Base-by-base conservation (phyloP, 2,888 invertebrate genomes). In the Abrostola triplasia region DNA sequence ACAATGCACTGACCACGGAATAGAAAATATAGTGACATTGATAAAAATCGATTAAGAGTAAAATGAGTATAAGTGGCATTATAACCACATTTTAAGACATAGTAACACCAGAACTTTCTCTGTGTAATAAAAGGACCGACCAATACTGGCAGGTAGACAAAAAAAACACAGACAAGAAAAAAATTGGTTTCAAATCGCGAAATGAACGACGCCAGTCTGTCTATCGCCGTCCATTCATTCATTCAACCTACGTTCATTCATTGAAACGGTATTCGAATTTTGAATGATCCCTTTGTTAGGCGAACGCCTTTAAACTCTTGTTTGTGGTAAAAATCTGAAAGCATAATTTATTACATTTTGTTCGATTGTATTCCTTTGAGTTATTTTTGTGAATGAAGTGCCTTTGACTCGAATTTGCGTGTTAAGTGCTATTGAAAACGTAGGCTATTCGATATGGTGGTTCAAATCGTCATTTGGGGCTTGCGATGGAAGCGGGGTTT, bases 171-270 rank as follows among this genome's bases (percentile, higher is more conserved):
- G 55, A 72, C 58, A 68, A 59, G 59, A 68, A 76, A 78, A 79
- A 80, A 79, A 79, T 70, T 60, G 66, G 69, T 69, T 70, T 73
- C 73, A 81, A 88, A 89, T 83, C 65, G 78, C 82, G 69, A 81
- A 81, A 83, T 86, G 82, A 85, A 80, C 82, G 89, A 81, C 85
- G 88, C 88, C 88, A 79, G 76, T 64, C 74, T 79, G 88, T 88
- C 89, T 88, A 80, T 64, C 79, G 69, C 76, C 36, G 52, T 63
- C 66, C 82, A 76, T 84, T 84, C 84, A 86, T 85, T 83, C 80
- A 81, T 74, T 53, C 54, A 52, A 61, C 75, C 76, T 75, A 77
- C 73, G 73, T 73, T 78, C 80, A 80, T 83, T 86, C 77, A 79
- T 75, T 6, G 73, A 74, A 80, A 64, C 68, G 69, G 66, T 71